Conservation (phyloP, 2,113 vertebrate species). For the Aptenodytes patagonicus region DNA sequence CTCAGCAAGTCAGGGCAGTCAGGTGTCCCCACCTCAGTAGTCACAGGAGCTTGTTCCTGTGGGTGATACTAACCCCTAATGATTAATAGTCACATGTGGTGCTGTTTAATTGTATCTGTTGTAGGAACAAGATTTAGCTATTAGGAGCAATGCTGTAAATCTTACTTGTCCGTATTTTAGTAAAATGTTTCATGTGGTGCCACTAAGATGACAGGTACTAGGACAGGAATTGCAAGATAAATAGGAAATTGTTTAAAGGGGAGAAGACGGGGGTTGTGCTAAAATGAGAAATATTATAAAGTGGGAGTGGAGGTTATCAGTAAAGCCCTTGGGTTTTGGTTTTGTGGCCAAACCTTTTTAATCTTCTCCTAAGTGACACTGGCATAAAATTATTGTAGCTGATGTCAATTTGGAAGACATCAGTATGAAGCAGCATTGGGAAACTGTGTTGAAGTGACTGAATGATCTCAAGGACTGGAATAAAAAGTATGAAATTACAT, state of each 20-base stretch:
- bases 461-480: background rate
- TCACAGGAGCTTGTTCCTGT: background rate
- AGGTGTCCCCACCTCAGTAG: background rate
- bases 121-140: background rate
- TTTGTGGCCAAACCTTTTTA: background rate
- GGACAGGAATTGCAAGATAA: background rate
- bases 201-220: background rate
- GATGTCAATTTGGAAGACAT: background rate
- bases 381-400: background rate
- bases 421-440: background rate
- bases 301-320: background rate
- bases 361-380: background rate
- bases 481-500: background rate
- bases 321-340: background rate
- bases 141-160: background rate
- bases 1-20: background rate
- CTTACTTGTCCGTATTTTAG: background rate
- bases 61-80: background rate
- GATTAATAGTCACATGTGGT: background rate
- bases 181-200: background rate
- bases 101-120: background rate
- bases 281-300: background rate
- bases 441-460: background rate
- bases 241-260: background rate
- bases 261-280: background rate